Evolutionary conservation across 2,113 vertebrate species (phyloP), one percentile per base, ranked within the genome.

Genomic region (Phaethornis superciliosus): DNA sequence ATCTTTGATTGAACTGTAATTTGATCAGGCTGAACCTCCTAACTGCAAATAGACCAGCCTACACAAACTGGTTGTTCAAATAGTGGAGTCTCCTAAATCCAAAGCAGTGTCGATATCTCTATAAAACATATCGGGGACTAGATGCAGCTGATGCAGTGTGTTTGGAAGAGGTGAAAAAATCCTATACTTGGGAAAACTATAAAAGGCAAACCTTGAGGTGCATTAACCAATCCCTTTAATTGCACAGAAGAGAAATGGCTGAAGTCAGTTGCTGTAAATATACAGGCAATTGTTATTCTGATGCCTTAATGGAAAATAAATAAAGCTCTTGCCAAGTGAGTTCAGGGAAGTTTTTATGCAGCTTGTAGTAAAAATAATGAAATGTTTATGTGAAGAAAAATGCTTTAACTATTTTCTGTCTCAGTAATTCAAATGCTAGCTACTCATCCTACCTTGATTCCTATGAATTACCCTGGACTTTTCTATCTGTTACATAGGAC

Each of bases 401-500:
- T 79, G 28, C 65, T 95, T 97, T 69, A 88, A 24, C 40, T 79
- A 24, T 47, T 93, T 95, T 93, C 92, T 91, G 15, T 81, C 77
- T 85, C 67, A 71, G 65, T 96, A 97, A 97, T 90, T 95, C 87
- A 95, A 87, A 69, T 58, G 60, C 83, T 85, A 76, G 68, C 67
- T 92, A 74, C 85, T 30, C 60, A 37, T 56, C 35, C 69, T 68
- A 44, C 13, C 6, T 6, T 68, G 70, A 23, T 77, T 95, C 92
- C 86, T 26, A 70, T 33, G 56, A 74, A 93, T 97, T 95, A 94
- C 83, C 55, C 26, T 46, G 74, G 90, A 84, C 63, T 96, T 87
- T 88, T 78, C 96, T 96, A 52, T 96, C 40, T 93, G 72, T 97
- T 95, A 95, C 54, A 81, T 97, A 98, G 99, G 99, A 97, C 99